phyloP scores from a whole-genome alignment of 2,797 vertebrate species.

The Hafferia zeledoni region DNA sequence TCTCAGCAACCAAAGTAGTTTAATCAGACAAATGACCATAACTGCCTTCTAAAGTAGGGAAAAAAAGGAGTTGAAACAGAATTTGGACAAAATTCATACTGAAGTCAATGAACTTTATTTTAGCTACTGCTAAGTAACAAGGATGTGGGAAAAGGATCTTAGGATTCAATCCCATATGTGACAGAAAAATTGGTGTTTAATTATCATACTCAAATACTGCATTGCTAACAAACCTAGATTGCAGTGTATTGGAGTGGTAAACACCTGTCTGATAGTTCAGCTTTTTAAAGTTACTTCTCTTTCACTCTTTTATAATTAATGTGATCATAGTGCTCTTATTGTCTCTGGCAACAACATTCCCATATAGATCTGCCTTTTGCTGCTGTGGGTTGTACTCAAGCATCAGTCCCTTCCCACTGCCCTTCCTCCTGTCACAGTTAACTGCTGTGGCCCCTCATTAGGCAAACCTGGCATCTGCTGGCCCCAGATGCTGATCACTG shows the following conservation, averaged over 20 bases:
- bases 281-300: neutral
- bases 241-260: neutral
- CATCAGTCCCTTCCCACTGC: neutral
- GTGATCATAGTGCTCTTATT: neutral
- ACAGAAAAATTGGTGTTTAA: neutral
- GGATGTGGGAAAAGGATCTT: neutral
- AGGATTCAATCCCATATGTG: neutral
- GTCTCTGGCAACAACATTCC: neutral
- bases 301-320: neutral
- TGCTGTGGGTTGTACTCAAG: neutral
- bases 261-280: neutral
- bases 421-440: neutral
- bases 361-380: neutral
- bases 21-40: neutral
- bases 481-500: neutral
- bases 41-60: neutral
- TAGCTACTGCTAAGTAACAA: neutral
- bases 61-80: neutral
- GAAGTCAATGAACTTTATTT: neutral
- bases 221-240: neutral
- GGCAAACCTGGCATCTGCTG: constrained; percentile 23
- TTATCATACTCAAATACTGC: neutral
- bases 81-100: neutral
- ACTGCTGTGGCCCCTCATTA: neutral
- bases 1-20: neutral